Conservation (phyloP, 2,888 invertebrate genomes). For the Morpho deidamia region DNA sequence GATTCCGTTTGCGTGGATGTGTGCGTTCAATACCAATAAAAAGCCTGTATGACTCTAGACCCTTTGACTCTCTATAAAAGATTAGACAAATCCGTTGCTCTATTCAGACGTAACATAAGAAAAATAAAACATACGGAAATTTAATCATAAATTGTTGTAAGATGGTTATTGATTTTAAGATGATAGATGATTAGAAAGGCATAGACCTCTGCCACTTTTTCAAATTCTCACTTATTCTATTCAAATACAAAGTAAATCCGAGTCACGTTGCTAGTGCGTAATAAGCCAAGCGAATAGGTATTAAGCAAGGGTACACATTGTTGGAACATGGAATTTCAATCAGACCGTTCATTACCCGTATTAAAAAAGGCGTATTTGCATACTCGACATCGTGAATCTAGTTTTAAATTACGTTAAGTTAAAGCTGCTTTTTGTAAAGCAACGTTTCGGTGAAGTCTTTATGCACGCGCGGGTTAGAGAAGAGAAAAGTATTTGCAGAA, state of each 20-base stretch:
- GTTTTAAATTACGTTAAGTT: not conserved
- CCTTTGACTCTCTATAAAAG: too few relatives aligned
- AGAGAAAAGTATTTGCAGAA: conserved; percentile 73
- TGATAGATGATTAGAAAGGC: too few relatives aligned
- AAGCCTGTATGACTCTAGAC: too few relatives aligned
- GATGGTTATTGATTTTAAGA: too few relatives aligned
- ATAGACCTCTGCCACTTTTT: too few relatives aligned
- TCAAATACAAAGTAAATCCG: not conserved
- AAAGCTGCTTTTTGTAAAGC: conserved; percentile 5
- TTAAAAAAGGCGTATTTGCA: conserved; percentile 26
- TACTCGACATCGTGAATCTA: conserved; percentile 3
- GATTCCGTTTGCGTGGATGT: too few relatives aligned
- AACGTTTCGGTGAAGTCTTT: conserved; percentile 13
- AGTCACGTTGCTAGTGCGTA: conserved; percentile 41
- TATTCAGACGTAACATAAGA: too few relatives aligned
- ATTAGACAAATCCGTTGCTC: too few relatives aligned
- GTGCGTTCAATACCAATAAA: too few relatives aligned
- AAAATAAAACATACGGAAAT: too few relatives aligned
- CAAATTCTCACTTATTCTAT: too few relatives aligned
- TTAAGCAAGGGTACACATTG: conserved; percentile 62
- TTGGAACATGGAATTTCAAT: conserved; percentile 77
- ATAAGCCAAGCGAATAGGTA: conserved; percentile 63
- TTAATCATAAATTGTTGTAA: too few relatives aligned
- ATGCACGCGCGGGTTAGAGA: conserved; percentile 44
- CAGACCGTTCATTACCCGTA: conserved; percentile 35